phyloP scores from a whole-genome alignment of 2,113 vertebrate species.

The Neopipo cinnamomea region DNA sequence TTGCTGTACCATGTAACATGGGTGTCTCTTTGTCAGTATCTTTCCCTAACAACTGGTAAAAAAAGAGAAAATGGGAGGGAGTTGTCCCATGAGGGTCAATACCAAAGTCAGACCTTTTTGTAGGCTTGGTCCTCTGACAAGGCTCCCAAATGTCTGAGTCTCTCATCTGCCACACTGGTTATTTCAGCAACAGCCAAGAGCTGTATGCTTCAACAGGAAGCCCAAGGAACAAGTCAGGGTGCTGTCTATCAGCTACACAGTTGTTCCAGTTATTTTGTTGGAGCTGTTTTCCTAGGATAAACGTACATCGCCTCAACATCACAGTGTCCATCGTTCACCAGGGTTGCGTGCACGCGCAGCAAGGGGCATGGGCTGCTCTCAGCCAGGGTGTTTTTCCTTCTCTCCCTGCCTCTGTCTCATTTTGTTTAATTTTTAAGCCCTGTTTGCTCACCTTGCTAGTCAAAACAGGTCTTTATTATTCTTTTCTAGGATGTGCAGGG shows the following conservation, averaged over 20 bases:
- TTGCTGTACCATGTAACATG: rapidly evolving
- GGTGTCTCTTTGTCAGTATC: neutral
- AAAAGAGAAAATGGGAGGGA: neutral
- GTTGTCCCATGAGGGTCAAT: neutral
- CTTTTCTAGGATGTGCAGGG: constrained; percentile 7
- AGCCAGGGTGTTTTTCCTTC: neutral
- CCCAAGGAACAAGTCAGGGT: neutral
- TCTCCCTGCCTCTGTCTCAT: neutral
- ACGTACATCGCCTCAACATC: neutral
- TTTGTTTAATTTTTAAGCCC: neutral
- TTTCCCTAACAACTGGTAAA: neutral
- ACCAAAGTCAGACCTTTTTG: neutral
- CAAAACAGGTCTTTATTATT: constrained; percentile 53
- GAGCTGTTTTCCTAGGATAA: neutral
- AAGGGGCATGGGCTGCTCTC: neutral
- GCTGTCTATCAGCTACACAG: neutral
- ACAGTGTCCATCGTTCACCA: rapidly evolving
- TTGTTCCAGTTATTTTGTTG: neutral
- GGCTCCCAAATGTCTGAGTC: neutral
- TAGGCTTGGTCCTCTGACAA: neutral
- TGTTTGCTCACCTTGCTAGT: constrained; percentile 46
- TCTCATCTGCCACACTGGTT: neutral
- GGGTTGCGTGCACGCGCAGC: rapidly evolving
- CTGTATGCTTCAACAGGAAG: neutral
- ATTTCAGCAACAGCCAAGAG: neutral